These are phyloP conservation scores for Pogonomyrmex barbatus DNA, from an alignment of 1,140 invertebrate species.

Conservation along the genomic window DNA sequence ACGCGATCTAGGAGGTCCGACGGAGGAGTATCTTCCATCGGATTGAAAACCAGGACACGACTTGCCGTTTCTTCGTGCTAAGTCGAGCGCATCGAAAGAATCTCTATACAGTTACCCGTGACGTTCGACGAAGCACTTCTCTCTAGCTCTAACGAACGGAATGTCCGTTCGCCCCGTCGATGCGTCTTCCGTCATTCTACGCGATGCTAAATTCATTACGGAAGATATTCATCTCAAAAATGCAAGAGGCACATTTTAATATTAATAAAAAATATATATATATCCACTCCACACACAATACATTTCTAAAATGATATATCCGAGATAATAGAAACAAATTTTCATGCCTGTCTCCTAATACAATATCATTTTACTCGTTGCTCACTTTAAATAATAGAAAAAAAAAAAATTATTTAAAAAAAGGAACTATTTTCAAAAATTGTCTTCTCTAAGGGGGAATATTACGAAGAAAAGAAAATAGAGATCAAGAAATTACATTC, in stretches of 20 bases:
- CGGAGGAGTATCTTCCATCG: conserved; percentile 50
- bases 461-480: too few relatives aligned
- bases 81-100: conserved; percentile 71
- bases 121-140: conserved; percentile 27
- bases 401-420: too few relatives aligned
- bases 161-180: conserved; percentile 35
- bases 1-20: conserved; percentile 64
- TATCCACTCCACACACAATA: background rate
- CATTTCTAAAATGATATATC: background rate
- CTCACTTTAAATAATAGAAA: background rate
- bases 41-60: conserved; percentile 63
- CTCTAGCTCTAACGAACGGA: conserved; percentile 39
- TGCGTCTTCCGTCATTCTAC: conserved; percentile 21
- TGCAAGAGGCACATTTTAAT: background rate
- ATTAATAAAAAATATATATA: background rate
- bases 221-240: conserved; percentile 11
- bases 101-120: conserved; percentile 66
- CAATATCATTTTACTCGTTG: background rate
- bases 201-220: conserved; percentile 10
- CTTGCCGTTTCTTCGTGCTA: conserved; percentile 54
- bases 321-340: too few relatives aligned
- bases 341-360: background rate
- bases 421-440: too few relatives aligned
- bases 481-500: too few relatives aligned
- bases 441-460: too few relatives aligned